phyloP scores from a whole-genome alignment of 2,888 invertebrate species.

The Orgyia antiqua region DNA sequence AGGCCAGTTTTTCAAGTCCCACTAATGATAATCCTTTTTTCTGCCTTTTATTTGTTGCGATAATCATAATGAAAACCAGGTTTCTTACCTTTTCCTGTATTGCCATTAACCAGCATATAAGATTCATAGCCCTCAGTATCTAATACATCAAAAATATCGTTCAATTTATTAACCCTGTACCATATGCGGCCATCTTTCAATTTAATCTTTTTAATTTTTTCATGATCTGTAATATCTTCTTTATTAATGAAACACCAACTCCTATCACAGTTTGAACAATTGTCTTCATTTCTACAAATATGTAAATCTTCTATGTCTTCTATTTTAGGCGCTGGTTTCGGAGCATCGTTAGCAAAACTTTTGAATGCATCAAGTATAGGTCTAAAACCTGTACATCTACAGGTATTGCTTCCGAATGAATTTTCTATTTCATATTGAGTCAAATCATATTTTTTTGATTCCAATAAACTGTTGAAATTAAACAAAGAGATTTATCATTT shows the following conservation, averaged over 20 bases:
- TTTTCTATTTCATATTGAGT: constrained; percentile 83
- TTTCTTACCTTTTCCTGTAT: constrained; percentile 84
- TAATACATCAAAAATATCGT: constrained; percentile 69
- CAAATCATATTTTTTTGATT: constrained; percentile 38
- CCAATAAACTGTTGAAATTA: constrained; percentile 42
- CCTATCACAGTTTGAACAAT: constrained; percentile 23
- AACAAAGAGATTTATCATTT: not conserved
- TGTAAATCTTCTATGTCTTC: constrained; percentile 50
- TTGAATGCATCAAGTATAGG: constrained; percentile 82
- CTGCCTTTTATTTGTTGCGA: too few relatives aligned
- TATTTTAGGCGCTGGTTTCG: constrained; percentile 25
- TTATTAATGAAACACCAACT: constrained; percentile 46
- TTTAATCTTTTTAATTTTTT: constrained; percentile 32
- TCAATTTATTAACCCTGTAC: constrained; percentile 69
- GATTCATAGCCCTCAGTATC: constrained; percentile 48
- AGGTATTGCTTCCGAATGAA: constrained; percentile 83
- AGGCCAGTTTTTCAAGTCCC: too few relatives aligned
- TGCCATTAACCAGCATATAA: constrained; percentile 83
- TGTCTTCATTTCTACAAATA: constrained; percentile 27
- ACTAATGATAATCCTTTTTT: too few relatives aligned
- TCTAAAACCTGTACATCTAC: constrained; percentile 84
- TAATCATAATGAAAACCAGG: too few relatives aligned
- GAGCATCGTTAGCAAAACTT: constrained; percentile 72
- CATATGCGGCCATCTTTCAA: constrained; percentile 62
- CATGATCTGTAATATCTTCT: constrained; percentile 24